Evolutionary conservation across 2,888 invertebrate species (phyloP).

Genomic region (Pristionchus maxplancki): DNA sequence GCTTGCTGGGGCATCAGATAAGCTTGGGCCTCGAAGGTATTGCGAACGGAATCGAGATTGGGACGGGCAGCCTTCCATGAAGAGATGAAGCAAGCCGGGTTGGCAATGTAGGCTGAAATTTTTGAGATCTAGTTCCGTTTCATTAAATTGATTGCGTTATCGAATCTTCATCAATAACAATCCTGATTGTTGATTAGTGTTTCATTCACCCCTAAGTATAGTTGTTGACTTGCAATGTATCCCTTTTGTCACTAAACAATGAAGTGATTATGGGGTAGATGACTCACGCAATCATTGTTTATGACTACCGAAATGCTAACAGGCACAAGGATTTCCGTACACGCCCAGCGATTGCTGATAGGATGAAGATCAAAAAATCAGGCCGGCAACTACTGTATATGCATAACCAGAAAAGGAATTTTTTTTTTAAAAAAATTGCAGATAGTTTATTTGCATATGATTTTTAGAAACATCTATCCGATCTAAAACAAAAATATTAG

Average conservation of each 20-base stretch:
- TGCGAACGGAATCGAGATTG: not conserved
- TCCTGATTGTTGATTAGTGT: no score
- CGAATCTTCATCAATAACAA: not conserved
- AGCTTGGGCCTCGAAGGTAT: constrained; percentile 18
- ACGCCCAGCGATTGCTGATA: not conserved
- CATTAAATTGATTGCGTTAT: not conserved
- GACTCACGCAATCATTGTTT: not conserved
- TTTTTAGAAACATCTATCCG: not conserved
- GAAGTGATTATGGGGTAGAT: not conserved
- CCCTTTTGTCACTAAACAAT: not conserved
- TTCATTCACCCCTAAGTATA: no score
- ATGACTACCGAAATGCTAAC: not conserved
- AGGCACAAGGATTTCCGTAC: not conserved
- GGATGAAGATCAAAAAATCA: not conserved
- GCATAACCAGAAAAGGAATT: no score
- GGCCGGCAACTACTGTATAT: not conserved
- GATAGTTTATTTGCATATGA: not conserved
- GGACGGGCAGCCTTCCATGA: not conserved
- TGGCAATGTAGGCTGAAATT: constrained; percentile 31
- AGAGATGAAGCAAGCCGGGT: constrained; percentile 12
- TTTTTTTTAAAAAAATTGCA: no score
- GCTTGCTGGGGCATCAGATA: not conserved
- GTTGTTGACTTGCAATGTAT: not conserved
- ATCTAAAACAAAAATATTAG: not conserved
- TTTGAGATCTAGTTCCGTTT: not conserved